Conservation (phyloP, 2,113 vertebrate species). For the Centropus bengalensis region DNA sequence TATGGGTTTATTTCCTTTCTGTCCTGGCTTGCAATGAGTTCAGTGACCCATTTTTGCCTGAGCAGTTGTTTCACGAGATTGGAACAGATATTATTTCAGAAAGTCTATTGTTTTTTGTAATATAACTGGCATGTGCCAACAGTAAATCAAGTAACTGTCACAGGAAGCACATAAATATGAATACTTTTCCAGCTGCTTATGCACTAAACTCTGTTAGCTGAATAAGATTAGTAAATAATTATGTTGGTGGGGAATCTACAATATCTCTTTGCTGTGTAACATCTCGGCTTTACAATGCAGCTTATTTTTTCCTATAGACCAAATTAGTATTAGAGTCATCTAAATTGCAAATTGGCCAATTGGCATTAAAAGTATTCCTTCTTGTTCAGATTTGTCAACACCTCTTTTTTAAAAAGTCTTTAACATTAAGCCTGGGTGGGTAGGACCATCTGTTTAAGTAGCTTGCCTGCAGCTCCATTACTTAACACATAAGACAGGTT, state of each 20-base stretch:
- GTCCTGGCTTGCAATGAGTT: slow-evolving; percentile 20
- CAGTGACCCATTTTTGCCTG: slow-evolving; percentile 56
- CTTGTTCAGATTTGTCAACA: slow-evolving; percentile 82
- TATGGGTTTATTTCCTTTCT: slow-evolving; percentile 8
- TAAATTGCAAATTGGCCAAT: slow-evolving; percentile 78
- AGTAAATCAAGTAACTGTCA: slow-evolving; percentile 71
- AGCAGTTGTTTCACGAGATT: slow-evolving; percentile 47
- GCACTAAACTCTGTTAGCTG: slow-evolving; percentile 73
- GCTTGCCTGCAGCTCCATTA: slow-evolving; percentile 72
- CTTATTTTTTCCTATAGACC: slow-evolving; percentile 71
- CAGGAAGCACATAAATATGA: slow-evolving; percentile 72
- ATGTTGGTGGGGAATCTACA: slow-evolving; percentile 72
- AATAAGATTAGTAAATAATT: slow-evolving; percentile 82
- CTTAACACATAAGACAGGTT: slow-evolving; percentile 76
- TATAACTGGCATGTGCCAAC: slow-evolving; percentile 43
- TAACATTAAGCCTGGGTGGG: slow-evolving; percentile 78
- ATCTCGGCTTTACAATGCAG: slow-evolving; percentile 66
- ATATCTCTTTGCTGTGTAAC: slow-evolving; percentile 57
- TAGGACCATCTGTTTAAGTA: slow-evolving; percentile 80
- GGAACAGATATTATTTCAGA: slow-evolving; percentile 63
- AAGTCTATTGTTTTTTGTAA: slow-evolving; percentile 59
- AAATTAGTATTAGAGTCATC: slow-evolving; percentile 76
- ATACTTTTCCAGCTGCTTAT: slow-evolving; percentile 78
- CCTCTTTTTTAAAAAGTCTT: slow-evolving; percentile 76
- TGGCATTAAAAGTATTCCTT: slow-evolving; percentile 78